Evolutionary conservation across 2,888 invertebrate genomes (phyloP).

Genomic region (Cerastis leucographa): DNA sequence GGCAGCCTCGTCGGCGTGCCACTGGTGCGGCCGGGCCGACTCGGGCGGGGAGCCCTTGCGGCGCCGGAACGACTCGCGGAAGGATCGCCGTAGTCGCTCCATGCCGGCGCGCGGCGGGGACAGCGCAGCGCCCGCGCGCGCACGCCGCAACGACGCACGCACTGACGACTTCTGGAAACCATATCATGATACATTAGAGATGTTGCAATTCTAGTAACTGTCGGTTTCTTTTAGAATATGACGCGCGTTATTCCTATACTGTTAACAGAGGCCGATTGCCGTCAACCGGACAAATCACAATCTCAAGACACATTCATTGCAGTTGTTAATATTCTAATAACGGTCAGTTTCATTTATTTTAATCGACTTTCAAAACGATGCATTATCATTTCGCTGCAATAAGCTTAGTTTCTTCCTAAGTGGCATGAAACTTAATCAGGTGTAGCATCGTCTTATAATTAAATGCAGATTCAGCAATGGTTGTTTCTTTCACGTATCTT

Average conservation of each 20-base stretch:
- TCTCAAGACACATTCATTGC: neutral
- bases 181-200: constrained; percentile 19
- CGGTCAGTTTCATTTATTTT: neutral
- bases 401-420: too few relatives aligned
- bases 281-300: neutral
- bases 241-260: neutral
- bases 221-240: neutral
- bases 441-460: neutral
- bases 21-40: constrained; percentile 98
- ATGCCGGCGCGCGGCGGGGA: constrained; percentile 92
- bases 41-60: constrained; percentile 97
- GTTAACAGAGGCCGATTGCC: neutral
- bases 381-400: neutral
- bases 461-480: neutral
- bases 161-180: constrained; percentile 86
- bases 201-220: neutral
- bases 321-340: neutral
- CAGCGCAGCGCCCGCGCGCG: constrained; percentile 87
- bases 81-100: constrained; percentile 97
- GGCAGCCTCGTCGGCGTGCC: constrained; percentile 99
- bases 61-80: constrained; percentile 98
- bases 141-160: constrained; percentile 87
- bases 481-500: neutral
- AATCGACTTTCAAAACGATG: neutral
- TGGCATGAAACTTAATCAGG: too few relatives aligned